A percentile compares a stretch with the other conserved stretches of the same genome.
Evolutionary conservation across 1,140 invertebrate species (phyloP).

Genomic region (Achatina immaculata): DNA sequence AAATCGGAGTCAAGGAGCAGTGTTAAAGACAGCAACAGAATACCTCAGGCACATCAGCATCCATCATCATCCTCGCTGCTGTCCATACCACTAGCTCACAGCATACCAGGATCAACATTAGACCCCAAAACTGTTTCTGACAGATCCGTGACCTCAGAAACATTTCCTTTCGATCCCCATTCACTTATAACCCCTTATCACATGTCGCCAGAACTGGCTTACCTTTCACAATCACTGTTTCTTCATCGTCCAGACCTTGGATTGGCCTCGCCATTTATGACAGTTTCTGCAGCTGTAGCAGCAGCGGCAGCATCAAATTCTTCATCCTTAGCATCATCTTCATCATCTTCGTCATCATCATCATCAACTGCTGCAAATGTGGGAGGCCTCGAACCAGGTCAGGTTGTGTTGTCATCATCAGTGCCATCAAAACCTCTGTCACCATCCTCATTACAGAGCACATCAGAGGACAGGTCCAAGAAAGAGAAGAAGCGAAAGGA

Average conservation of each 20-base stretch:
- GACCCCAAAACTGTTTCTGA: background rate
- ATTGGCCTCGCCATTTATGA: constrained; percentile 30
- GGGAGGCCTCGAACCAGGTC: background rate
- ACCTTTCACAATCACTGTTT: constrained; percentile 36
- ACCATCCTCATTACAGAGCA: constrained; percentile 39
- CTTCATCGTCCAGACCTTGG: constrained; percentile 31
- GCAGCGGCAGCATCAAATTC: background rate
- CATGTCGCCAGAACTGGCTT: constrained; percentile 32
- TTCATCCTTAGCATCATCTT: constrained; percentile 22
- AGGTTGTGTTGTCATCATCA: constrained; percentile 24
- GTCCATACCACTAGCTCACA: constrained; percentile 26
- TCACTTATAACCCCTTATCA: constrained; percentile 32
- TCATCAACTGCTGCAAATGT: background rate
- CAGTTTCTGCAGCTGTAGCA: constrained; percentile 28
- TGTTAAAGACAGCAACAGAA: background rate
- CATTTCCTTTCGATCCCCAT: constrained; percentile 21
- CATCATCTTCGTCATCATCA: background rate
- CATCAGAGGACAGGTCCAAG: constrained; percentile 27
- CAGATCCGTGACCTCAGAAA: background rate
- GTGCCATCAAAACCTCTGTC: constrained; percentile 30
- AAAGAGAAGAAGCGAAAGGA: constrained; percentile 32
- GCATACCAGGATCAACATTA: background rate
- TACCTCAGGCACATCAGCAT: constrained; percentile 10
- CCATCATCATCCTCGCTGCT: background rate
- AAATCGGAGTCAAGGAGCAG: background rate